Percentiles rank a stretch among this genome's conserved stretches.
Conservation (phyloP, 2,113 vertebrate species). For the Glaucidium brasilianum region DNA sequence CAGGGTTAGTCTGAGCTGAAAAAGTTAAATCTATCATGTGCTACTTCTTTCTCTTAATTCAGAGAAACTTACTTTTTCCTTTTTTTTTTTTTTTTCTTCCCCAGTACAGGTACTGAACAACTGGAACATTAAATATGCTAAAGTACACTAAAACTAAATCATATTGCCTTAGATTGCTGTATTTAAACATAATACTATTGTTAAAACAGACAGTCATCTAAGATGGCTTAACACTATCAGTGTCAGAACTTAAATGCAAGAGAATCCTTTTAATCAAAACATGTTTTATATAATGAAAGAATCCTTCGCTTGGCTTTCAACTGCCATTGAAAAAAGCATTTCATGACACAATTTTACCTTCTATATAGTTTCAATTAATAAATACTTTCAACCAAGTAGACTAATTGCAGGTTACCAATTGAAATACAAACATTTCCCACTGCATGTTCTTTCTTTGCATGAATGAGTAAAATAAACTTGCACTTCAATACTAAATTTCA, state of each 20-base stretch:
- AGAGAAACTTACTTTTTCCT: neutral
- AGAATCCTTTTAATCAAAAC: constrained; percentile 18
- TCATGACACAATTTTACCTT: neutral
- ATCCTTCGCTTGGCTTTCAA: constrained; percentile 3
- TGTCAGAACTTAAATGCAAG: constrained; percentile 1
- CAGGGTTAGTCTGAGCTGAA: neutral
- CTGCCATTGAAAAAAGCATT: neutral
- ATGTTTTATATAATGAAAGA: constrained; percentile 24
- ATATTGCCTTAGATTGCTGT: neutral
- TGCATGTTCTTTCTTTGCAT: neutral
- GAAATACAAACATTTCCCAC: neutral
- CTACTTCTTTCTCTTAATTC: neutral
- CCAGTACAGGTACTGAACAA: neutral
- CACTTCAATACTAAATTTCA: neutral
- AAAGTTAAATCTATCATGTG: neutral
- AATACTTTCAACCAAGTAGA: constrained; percentile 19
- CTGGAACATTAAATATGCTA: neutral
- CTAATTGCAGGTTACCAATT: neutral
- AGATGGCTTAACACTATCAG: neutral
- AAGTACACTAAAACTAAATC: neutral
- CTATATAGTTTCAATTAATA: neutral
- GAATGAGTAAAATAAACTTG: neutral
- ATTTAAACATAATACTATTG: neutral
- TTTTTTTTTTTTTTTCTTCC: neutral
- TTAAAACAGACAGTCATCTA: neutral